Evolutionary conservation across 2,113 vertebrate genomes (phyloP), one percentile per base, ranked within the genome.

Genomic region (Charina bottae): DNA sequence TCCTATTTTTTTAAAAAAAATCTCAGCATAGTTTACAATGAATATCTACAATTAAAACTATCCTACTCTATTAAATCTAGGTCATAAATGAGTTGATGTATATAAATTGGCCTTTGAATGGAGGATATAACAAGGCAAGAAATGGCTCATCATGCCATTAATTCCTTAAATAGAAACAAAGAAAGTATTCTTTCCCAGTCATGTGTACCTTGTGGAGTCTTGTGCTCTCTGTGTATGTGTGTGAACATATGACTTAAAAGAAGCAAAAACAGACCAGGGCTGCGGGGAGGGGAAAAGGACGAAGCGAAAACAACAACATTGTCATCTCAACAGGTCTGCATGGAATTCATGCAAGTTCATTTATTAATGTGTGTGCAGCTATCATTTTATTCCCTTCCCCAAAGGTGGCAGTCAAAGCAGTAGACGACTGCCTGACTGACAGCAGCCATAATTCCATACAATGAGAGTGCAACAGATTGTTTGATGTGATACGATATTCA

Each of bases 391-490:
- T 60, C 59, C 91, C 54, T 92, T 95, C 94, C 96, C 94, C 96
- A 95, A 95, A 97, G 96, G 95, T 93, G 95, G 96, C 95, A 97
- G 96, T 97, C 97, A 92, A 89, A 98, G 97, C 96, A 95, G 96
- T 93, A 96, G 96, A 95, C 95, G 95, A 95, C 93, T 94, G 93
- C 96, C 94, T 98, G 98, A 98, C 97, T 97, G 97, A 97, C 97
- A 98, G 97, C 96, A 97, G 97, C 97, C 97, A 97, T 98, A 98
- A 98, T 98, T 98, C 97, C 96, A 96, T 97, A 97, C 97, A 98
- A 97, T 97, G 97, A 98, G 97, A 97, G 94, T 96, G 96, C 96
- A 97, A 97, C 96, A 96, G 95, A 98, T 97, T 97, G 97, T 97
- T 98, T 98, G 98, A 98, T 97, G 97, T 97, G 97, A 98, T 96